Evolutionary conservation across 2,888 invertebrate species (phyloP), one percentile per base, ranked within the genome.

Genomic region (Philereme vetulata): DNA sequence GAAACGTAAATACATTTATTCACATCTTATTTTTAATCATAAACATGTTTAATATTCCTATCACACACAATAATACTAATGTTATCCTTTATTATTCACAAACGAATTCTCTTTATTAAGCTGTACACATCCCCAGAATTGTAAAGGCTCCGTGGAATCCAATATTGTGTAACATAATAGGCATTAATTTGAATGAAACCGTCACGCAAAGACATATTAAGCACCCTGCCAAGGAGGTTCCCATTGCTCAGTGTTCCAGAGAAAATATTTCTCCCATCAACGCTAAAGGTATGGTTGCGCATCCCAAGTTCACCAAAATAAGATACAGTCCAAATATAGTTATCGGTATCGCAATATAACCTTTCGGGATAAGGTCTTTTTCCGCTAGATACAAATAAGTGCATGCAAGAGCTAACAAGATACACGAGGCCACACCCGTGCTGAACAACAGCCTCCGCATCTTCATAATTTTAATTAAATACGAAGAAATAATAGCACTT

Each of bases 241-340:
- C 87, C 1, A 75, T 74, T 5, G 80, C 81, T 68, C 82, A 80
- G 54, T 87, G 84, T 0, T 72, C 77, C 44, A 88, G 72, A 0
- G 88, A 87, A 46, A 83, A 84, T 4, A 88, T 61, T 66, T 88
- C 88, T 0, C 88, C 88, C 11, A 84, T 60, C 7, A 88, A 72
- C 3, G 81, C 79, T 10, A 85, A 58, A 1, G 87, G 82, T 52
- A 88, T 83, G 0, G 85, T 78, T 5, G 83, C 79, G 53, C 85
- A 83, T 1, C 87, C 88, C 34, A 88, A 74, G 64, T 86, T 89
- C 0, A 75, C 75, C 11, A 86, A 59, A 11, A 85, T 70, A 47
- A 85, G 85, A 61, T 81, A 88, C 0, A 76, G 33, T 0, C 75
- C 71, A 32, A 86, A 83, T 8, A 88, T 48, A 0, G 66, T 44